phyloP scores from a whole-genome alignment of 37 sponge, comb jelly and placozoan genomes.

The Diacarnus erythraeanus region DNA sequence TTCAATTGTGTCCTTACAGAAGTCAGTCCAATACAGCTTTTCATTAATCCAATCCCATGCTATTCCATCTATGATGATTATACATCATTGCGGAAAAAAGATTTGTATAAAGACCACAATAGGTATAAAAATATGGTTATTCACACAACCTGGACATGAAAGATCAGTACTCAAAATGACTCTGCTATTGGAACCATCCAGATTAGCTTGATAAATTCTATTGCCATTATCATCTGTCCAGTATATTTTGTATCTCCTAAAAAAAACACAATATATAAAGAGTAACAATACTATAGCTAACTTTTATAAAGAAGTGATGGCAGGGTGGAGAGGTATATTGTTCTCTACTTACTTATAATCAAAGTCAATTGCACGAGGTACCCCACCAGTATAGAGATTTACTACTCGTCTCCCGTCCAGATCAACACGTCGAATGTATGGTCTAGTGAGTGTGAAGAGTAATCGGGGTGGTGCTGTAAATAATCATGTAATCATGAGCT shows the following conservation, averaged over 20 bases:
- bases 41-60: slow-evolving; percentile 53
- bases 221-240: slow-evolving; percentile 28
- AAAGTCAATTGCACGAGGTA: slow-evolving; percentile 6
- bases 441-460: background rate
- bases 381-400: background rate
- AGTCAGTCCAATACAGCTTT: slow-evolving; percentile 47
- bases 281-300: too few species aligned
- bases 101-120: too few species aligned
- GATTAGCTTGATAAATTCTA: slow-evolving; percentile 1
- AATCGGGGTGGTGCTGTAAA: slow-evolving; percentile 7
- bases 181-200: background rate
- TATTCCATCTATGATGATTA: slow-evolving; percentile 15
- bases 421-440: slow-evolving; percentile 13
- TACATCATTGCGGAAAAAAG: too few species aligned
- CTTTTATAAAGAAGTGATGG: background rate
- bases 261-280: background rate
- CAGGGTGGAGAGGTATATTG: background rate
- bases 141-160: slow-evolving; percentile 1
- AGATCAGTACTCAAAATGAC: background rate
- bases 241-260: slow-evolving; percentile 2
- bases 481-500: background rate
- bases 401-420: slow-evolving; percentile 4
- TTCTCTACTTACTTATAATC: background rate
- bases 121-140: background rate
- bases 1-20: slow-evolving; percentile 5